Percentiles rank a stretch among this genome's conserved stretches.
Evolutionary conservation across 2,797 vertebrate species (phyloP).

Genomic region (Fratercula arctica): DNA sequence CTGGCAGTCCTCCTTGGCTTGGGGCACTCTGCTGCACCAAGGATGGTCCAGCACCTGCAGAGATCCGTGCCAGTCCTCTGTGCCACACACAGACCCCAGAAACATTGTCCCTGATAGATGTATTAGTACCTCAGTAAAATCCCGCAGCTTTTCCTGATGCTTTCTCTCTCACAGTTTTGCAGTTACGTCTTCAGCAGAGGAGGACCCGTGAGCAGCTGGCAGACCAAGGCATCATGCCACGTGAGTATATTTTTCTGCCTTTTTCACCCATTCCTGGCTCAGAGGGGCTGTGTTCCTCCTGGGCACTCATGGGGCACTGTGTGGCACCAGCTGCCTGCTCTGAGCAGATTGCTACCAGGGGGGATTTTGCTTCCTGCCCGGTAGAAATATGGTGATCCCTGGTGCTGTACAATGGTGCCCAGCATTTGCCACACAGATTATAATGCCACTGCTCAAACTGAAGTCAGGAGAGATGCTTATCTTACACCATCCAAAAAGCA

Average conservation of each 20-base stretch:
- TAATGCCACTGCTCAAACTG: not conserved
- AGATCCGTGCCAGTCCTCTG: not conserved
- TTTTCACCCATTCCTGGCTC: not conserved
- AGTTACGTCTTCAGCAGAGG: conserved; percentile 97
- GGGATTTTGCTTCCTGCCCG: not conserved
- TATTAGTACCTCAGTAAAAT: not conserved
- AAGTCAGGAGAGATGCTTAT: not conserved
- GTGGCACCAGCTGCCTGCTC: not conserved
- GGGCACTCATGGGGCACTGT: not conserved
- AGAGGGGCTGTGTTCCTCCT: not conserved
- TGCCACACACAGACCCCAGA: not conserved
- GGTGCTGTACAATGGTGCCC: not conserved
- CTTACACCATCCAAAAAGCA: not conserved
- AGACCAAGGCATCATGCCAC: conserved; percentile 95
- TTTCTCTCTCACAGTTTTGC: conserved; percentile 86
- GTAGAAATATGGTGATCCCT: not conserved
- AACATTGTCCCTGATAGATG: not conserved
- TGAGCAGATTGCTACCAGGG: not conserved
- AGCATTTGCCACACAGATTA: not conserved
- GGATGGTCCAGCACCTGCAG: not conserved
- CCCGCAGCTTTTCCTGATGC: conserved; percentile 19
- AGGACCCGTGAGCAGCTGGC: conserved; percentile 94
- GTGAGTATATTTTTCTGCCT: conserved; percentile 81
- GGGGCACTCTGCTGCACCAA: not conserved
- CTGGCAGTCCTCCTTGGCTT: not conserved